Evolutionary conservation across 2,797 vertebrate genomes (phyloP).

Genomic region (Eutrigla gurnardus): DNA sequence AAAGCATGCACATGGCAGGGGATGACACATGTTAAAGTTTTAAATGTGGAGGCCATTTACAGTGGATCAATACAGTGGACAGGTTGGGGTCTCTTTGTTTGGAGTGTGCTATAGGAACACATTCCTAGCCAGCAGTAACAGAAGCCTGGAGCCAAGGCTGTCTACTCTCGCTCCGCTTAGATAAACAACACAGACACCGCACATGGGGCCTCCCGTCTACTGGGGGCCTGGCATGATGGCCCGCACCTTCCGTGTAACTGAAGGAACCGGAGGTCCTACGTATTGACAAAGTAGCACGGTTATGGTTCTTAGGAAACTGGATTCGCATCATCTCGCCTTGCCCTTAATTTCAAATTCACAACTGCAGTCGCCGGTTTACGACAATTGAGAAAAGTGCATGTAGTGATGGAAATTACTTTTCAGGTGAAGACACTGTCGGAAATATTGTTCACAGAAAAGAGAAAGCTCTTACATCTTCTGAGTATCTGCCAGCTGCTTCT

Average conservation of each 20-base stretch:
- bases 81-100: slow-evolving; percentile 90
- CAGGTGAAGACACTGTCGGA: slow-evolving; percentile 21
- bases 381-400: slow-evolving; percentile 19
- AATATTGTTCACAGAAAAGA: slow-evolving; percentile 17
- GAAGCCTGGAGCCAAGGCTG: slow-evolving; percentile 91
- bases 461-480: slow-evolving; percentile 89
- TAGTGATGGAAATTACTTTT: background rate
- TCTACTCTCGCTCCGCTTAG: slow-evolving; percentile 87
- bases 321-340: background rate
- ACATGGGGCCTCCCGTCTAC: slow-evolving; percentile 87
- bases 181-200: slow-evolving; percentile 88
- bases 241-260: slow-evolving; percentile 70
- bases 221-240: slow-evolving; percentile 74
- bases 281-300: slow-evolving; percentile 72
- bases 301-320: slow-evolving; percentile 52
- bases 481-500: slow-evolving; percentile 88
- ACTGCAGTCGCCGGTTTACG: slow-evolving; percentile 28
- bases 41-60: slow-evolving; percentile 71
- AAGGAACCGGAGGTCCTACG: slow-evolving; percentile 74
- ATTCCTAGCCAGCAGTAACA: slow-evolving; percentile 91
- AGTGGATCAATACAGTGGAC: slow-evolving; percentile 88
- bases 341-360: slow-evolving; percentile 37
- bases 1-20: slow-evolving; percentile 3
- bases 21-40: slow-evolving; percentile 58
- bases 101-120: slow-evolving; percentile 87